Evolutionary conservation across 2,113 vertebrate genomes (phyloP).

Genomic region (Spermophilus dauricus): DNA sequence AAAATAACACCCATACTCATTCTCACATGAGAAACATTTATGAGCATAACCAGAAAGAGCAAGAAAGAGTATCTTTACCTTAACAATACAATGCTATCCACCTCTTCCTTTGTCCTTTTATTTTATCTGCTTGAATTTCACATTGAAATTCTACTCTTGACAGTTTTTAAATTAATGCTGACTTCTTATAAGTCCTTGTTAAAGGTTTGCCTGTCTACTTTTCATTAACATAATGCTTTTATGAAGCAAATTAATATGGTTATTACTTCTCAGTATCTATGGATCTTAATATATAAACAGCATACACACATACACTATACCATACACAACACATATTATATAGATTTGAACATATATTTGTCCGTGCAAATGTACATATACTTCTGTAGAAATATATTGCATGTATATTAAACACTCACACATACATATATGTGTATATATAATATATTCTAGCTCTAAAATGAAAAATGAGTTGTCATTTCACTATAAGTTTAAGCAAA

Average conservation of each 20-base stretch:
- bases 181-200: neutral
- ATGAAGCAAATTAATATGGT: neutral
- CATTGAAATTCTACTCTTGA: neutral
- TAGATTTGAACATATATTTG: neutral
- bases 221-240: neutral
- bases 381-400: neutral
- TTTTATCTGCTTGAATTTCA: neutral
- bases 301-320: neutral
- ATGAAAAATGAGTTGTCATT: constrained; percentile 56
- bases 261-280: constrained; percentile 7
- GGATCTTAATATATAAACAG: neutral
- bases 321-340: neutral
- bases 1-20: neutral
- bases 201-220: neutral
- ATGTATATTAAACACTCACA: neutral
- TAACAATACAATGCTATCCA: neutral
- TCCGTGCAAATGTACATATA: neutral
- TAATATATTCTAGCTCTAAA: neutral
- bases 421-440: neutral
- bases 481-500: constrained; percentile 30
- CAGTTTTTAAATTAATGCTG: neutral
- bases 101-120: neutral
- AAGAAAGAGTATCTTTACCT: neutral
- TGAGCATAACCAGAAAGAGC: neutral
- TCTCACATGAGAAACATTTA: neutral